These are phyloP conservation scores for Isurus oxyrinchus DNA, from an alignment of 2,113 vertebrate genomes.

Conservation along the genomic window DNA sequence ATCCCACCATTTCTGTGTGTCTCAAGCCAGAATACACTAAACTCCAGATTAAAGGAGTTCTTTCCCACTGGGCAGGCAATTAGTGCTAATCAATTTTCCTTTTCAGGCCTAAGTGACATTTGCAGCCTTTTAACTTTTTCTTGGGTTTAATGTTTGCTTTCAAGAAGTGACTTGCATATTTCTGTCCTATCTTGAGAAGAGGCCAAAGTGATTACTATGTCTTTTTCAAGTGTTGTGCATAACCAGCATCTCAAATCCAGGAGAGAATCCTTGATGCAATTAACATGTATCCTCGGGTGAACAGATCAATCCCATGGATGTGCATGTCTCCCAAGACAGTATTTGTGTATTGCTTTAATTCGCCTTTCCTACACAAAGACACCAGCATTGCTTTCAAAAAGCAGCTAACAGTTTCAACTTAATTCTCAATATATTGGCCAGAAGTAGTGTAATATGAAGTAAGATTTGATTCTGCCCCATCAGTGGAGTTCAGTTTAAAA, in stretches of 20 bases:
- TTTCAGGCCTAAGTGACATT: background rate
- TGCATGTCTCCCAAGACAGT: background rate
- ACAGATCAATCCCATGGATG: background rate
- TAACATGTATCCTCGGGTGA: background rate
- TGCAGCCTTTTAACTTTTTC: background rate
- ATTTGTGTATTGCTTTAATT: background rate
- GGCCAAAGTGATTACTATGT: background rate
- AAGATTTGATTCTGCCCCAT: background rate
- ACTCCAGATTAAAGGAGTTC: background rate
- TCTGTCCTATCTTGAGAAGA: background rate
- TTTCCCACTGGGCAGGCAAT: background rate
- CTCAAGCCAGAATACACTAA: background rate
- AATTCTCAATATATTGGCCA: background rate
- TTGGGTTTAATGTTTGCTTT: background rate
- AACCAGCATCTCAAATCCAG: background rate
- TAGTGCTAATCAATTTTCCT: background rate
- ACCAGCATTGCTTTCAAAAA: background rate
- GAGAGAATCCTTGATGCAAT: background rate
- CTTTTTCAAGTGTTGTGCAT: background rate
- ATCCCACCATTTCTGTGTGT: background rate
- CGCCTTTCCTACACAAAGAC: background rate
- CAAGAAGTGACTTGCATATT: background rate
- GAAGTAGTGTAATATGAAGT: background rate
- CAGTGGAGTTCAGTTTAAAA: background rate
- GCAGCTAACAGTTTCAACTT: background rate